Evolutionary conservation across 2,113 vertebrate genomes (phyloP), one percentile per base, ranked within the genome.

Genomic region (Elgaria multicarinata): DNA sequence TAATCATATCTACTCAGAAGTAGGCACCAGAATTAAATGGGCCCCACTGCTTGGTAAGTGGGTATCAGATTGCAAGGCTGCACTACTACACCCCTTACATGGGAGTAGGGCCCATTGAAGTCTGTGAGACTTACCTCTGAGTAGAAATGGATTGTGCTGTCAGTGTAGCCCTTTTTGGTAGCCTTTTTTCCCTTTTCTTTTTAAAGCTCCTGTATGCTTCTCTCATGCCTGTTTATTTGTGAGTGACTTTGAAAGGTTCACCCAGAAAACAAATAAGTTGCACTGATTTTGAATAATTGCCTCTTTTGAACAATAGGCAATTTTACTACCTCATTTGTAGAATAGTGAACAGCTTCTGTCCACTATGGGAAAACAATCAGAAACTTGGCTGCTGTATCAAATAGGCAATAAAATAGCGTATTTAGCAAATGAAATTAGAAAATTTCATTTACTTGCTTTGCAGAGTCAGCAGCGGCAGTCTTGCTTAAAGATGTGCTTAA

Each of bases 341-440:
- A 93, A 92, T 24, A 90, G 24, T 93, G 86, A 96, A 67, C 50
- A 95, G 84, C 87, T 92, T 95, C 88, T 93, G 79, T 93, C 88
- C 79, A 85, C 91, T 91, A 90, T 58, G 74, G 62, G 86, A 95
- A 95, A 96, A 92, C 33, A 96, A 94, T 92, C 86, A 96, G 78
- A 86, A 93, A 93, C 76, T 91, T 92, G 39, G 39, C 46, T 94
- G 93, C 64, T 93, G 93, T 93, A 92, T 42, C 81, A 95, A 94
- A 91, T 67, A 93, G 62, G 22, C 44, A 94, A 90, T 94, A 87
- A 91, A 93, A 83, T 90, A 93, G 58, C 58, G 90, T 95, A 91
- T 94, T 96, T 96, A 94, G 64, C 85, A 96, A 97, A 95, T 86
- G 12, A 93, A 94, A 94, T 95, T 82, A 95, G 77, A 85, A 92